Percentiles rank a stretch among this genome's conserved stretches.
These are phyloP conservation scores for Rhabdomys dilectus DNA, from an alignment of 2,113 vertebrate species.

Conservation along the genomic window DNA sequence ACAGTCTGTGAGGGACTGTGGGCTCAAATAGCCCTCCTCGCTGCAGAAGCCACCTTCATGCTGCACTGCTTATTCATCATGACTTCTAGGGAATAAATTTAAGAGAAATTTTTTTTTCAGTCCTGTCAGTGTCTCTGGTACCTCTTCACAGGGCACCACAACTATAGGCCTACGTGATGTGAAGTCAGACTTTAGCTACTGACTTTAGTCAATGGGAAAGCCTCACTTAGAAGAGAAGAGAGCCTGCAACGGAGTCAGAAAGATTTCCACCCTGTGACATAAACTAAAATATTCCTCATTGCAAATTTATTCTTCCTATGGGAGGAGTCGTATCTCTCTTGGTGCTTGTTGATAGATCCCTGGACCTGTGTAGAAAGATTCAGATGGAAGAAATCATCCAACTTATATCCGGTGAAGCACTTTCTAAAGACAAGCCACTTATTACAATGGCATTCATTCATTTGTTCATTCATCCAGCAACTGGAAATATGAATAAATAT, in stretches of 20 bases:
- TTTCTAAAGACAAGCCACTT: conserved; percentile 21
- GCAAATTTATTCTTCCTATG: background rate
- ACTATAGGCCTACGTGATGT: background rate
- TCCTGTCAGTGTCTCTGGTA: background rate
- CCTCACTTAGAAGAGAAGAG: background rate
- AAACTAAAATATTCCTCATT: conserved; percentile 25
- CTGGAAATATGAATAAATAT: background rate
- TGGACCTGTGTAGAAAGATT: background rate
- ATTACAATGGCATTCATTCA: background rate
- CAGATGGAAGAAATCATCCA: conserved; percentile 30
- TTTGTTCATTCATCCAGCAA: background rate
- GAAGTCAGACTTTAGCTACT: background rate
- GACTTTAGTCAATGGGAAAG: background rate
- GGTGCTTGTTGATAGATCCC: background rate
- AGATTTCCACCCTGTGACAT: background rate
- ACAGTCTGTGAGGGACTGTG: background rate
- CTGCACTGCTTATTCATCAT: background rate
- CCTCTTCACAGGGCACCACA: background rate
- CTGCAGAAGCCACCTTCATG: conserved; percentile 40
- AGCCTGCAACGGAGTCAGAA: background rate
- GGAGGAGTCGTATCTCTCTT: background rate
- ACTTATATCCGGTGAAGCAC: background rate
- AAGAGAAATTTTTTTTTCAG: background rate
- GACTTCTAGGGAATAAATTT: conserved; percentile 63
- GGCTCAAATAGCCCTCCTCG: background rate